Percentiles rank a stretch among this genome's conserved stretches.
phyloP scores from a whole-genome alignment of 2,113 vertebrate species.

The Philantomba maxwellii region DNA sequence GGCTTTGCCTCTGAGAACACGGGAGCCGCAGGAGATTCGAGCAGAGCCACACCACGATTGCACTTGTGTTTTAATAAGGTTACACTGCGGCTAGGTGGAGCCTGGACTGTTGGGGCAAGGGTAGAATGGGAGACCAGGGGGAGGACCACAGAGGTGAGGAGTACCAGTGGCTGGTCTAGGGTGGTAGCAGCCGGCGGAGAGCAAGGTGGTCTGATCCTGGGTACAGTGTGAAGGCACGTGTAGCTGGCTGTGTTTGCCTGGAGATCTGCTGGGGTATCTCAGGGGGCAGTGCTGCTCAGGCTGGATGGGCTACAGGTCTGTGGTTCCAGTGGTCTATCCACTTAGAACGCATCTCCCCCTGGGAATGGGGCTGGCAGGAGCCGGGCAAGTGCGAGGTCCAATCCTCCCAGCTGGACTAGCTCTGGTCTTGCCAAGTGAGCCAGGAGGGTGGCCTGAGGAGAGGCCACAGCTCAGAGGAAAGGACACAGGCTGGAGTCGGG shows the following conservation, averaged over 20 bases:
- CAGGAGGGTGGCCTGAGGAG: too few species aligned
- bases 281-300: accelerated
- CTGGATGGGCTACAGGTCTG: not conserved
- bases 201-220: not conserved
- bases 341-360: too few species aligned
- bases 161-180: not conserved
- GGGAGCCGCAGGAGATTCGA: accelerated
- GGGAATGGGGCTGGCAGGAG: not conserved
- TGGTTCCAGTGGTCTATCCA: not conserved
- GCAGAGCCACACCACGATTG: not conserved
- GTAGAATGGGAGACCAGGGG: not conserved
- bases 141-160: not conserved
- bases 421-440: not conserved
- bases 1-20: not conserved
- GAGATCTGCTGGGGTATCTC: not conserved
- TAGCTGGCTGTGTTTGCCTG: not conserved
- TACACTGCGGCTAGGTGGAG: not conserved
- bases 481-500: not conserved
- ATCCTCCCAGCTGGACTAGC: accelerated
- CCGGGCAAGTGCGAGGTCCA: not conserved
- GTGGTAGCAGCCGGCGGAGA: accelerated
- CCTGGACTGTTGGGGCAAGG: not conserved
- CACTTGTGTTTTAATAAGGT: not conserved
- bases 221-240: not conserved
- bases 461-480: not conserved